Conservation (phyloP, 2,888 invertebrate species). For the Antitype chi region DNA sequence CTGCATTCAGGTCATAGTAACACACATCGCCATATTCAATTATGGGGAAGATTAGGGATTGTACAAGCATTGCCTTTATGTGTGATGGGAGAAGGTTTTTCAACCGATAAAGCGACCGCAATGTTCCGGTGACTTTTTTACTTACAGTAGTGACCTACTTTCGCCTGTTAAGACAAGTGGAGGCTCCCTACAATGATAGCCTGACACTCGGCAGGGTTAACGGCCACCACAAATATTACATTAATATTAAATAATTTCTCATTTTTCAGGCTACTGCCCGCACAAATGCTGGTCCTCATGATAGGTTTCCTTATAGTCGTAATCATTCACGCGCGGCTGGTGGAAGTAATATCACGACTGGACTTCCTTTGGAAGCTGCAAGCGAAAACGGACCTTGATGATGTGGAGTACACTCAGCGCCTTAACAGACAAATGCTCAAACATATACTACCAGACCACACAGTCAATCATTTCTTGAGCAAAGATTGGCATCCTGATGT, state of each 20-base stretch:
- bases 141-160: too few species aligned
- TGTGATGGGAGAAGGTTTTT: too few species aligned
- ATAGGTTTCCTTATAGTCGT: slow-evolving; percentile 96
- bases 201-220: too few species aligned
- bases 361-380: slow-evolving; percentile 99
- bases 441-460: slow-evolving; percentile 99
- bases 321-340: slow-evolving; percentile 96
- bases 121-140: too few species aligned
- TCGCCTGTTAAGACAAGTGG: too few species aligned
- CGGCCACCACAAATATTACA: too few species aligned
- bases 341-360: slow-evolving; percentile 97
- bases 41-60: too few species aligned
- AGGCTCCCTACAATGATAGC: too few species aligned
- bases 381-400: slow-evolving; percentile 97
- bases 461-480: slow-evolving; percentile 97
- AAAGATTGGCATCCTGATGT: slow-evolving; percentile 96
- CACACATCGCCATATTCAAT: too few species aligned
- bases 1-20: too few species aligned
- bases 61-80: too few species aligned
- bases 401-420: slow-evolving; percentile 97
- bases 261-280: slow-evolving; percentile 90
- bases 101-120: too few species aligned
- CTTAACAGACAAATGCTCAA: slow-evolving; percentile 96
- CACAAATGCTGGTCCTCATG: slow-evolving; percentile 95
- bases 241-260: neutral